A percentile compares a stretch with the other conserved stretches of the same genome.
Conservation (phyloP, 2,797 vertebrate genomes). For the Gymnopithys bicolor region DNA sequence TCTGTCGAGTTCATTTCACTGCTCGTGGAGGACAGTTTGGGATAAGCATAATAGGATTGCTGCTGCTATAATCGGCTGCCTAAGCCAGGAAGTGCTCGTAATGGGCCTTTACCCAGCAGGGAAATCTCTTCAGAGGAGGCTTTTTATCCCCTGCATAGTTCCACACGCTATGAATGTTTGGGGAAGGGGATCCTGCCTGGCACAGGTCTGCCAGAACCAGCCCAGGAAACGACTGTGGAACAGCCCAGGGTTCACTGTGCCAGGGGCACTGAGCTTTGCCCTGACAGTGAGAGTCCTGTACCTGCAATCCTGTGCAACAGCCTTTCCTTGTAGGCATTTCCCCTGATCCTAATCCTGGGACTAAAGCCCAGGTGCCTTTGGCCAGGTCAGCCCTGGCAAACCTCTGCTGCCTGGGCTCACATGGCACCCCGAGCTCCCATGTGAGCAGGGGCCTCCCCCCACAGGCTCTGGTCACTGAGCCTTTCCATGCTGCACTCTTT, state of each 20-base stretch:
- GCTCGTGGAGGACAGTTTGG: constrained; percentile 71
- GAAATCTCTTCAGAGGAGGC: constrained; percentile 48
- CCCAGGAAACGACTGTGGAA: not conserved
- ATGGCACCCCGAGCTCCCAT: accelerated
- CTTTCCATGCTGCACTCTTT: not conserved
- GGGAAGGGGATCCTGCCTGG: not conserved
- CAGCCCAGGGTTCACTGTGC: accelerated
- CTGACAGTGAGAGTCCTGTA: accelerated
- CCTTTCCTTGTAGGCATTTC: not conserved
- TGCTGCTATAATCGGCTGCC: constrained; percentile 65
- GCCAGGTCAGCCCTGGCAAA: not conserved
- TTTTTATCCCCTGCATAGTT: constrained; percentile 3
- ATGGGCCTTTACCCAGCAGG: constrained; percentile 60
- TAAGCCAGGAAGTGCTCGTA: constrained; percentile 74
- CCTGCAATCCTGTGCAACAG: accelerated
- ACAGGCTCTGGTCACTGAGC: not conserved
- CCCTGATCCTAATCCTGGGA: not conserved
- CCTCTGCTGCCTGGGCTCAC: not conserved
- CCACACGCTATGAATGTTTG: not conserved
- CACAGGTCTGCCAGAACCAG: not conserved
- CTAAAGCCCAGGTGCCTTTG: not conserved
- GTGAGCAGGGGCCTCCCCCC: not conserved
- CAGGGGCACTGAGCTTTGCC: not conserved
- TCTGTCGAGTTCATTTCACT: constrained; percentile 68
- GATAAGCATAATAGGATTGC: constrained; percentile 76